Base-by-base conservation (phyloP, 2,888 invertebrate genomes). In the Thecophora atra region DNA sequence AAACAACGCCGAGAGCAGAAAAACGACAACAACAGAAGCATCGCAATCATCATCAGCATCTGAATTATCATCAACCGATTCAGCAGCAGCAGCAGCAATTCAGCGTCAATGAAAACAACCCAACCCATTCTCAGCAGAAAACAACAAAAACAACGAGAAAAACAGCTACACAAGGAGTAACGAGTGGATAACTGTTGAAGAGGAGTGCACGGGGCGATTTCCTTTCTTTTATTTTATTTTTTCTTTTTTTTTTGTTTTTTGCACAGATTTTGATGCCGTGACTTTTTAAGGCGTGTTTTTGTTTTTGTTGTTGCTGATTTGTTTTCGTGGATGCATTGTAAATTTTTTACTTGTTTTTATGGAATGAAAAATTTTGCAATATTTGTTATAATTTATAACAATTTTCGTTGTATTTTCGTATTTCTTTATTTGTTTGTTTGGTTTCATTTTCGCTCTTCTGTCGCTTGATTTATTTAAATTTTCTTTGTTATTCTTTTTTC, bases 1-100 rank as follows among this genome's bases (percentile, higher is more conserved):
- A 58, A 69, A 70, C 58, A 73, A 70, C 73, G 71, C 8, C 66
- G 76, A 78, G 75, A 75, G 51, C 37, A 42, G 42, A 56, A 8
- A 68, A 21, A 63, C 63, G 30, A 11, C 37, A 37, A 11, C 37
- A 37, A 8, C 62, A 68, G 70, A 52, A 73, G 64, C 73, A 71
- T 13, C 66, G 71, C 21, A 21, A 21, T 3, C 21, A 42, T 56
- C 60, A 56, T 51, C 21, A 73, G 30, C 52, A 1, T 28, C 28
- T n/a, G n/a, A n/a, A 44, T 17, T 24, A 51, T 37, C 52, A 64
- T 51, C 52, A 51, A 52, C 70, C 52, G 28, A 42, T 19, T 47
- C 66, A 28, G 28, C 30, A 66, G 64, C 15, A 58, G 26, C 58
- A 21, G 58, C 58, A 26, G 4, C 26, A 56, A 56, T 47, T 47